Evolutionary conservation across 2,888 invertebrate genomes (phyloP).

Genomic region (Sinhomidia bicolor): DNA sequence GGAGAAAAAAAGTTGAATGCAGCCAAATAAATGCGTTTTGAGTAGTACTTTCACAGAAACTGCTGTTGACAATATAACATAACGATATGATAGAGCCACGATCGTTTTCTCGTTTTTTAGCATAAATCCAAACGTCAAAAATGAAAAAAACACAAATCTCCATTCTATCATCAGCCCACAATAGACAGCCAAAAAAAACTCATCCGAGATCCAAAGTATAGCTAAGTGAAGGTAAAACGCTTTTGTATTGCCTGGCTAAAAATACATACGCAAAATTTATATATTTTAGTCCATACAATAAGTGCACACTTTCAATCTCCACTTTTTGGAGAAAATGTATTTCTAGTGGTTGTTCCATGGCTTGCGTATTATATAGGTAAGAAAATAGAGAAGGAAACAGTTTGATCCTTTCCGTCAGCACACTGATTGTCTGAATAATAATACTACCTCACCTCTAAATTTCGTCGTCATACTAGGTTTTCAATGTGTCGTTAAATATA

Average conservation of each 20-base stretch:
- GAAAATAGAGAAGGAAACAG: background rate
- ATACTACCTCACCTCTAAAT: background rate
- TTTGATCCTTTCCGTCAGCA: background rate
- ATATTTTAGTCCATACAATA: background rate
- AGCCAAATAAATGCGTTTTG: background rate
- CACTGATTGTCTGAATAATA: conserved; percentile 15
- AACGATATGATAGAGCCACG: background rate
- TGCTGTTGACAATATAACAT: background rate
- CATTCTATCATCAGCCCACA: background rate
- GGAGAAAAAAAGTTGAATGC: conserved; percentile 7
- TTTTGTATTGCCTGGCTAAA: background rate
- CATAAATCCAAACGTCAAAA: background rate
- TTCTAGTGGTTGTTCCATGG: background rate
- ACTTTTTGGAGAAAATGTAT: background rate
- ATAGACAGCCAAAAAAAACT: background rate
- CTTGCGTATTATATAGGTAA: too few species aligned
- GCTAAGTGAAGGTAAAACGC: background rate
- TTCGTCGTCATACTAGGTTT: background rate
- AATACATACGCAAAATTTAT: background rate
- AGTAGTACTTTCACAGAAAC: background rate
- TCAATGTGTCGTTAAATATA: too few species aligned
- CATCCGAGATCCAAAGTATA: background rate
- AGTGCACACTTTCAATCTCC: background rate
- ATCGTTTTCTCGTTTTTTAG: background rate
- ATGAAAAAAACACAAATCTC: background rate